Conservation (phyloP, 2,888 invertebrate genomes). For the Volucella inflata region DNA sequence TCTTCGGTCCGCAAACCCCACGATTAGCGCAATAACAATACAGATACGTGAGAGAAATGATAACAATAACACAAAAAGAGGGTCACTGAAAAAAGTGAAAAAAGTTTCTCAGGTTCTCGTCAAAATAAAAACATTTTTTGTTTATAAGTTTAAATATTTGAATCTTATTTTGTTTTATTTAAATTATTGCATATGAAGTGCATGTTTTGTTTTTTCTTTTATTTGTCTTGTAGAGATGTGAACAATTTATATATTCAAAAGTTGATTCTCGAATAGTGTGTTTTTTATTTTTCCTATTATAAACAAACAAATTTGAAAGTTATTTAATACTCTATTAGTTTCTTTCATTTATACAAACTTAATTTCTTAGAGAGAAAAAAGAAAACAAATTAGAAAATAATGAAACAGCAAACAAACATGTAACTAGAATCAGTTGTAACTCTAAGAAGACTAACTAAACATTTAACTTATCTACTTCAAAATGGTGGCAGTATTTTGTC, state of each 20-base stretch:
- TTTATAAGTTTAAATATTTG: conserved; percentile 53
- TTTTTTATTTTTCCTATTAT: conserved; percentile 20
- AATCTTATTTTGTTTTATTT: conserved; percentile 29
- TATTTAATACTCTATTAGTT: conserved; percentile 19
- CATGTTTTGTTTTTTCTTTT: conserved; percentile 25
- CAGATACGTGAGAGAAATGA: no score
- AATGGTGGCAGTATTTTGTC: conserved; percentile 62
- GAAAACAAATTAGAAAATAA: background rate
- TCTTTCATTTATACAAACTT: conserved; percentile 21
- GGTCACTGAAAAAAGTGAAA: no score
- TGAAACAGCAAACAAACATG: background rate
- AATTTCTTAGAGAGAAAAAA: background rate
- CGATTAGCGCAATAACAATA: no score
- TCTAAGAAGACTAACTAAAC: background rate
- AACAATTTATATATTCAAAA: conserved; percentile 28
- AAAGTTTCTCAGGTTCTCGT: background rate
- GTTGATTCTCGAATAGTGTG: conserved; percentile 19
- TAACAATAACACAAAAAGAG: no score
- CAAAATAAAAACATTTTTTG: conserved; percentile 8
- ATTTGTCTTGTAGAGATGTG: conserved; percentile 41
- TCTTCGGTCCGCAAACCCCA: no score
- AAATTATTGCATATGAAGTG: conserved; percentile 57
- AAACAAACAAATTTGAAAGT: conserved; percentile 2
- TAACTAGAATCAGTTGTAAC: conserved; percentile 7
- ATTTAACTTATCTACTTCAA: conserved; percentile 48